Base-by-base conservation (phyloP, 2,888 invertebrate species). In the Cosmia pyralina region DNA sequence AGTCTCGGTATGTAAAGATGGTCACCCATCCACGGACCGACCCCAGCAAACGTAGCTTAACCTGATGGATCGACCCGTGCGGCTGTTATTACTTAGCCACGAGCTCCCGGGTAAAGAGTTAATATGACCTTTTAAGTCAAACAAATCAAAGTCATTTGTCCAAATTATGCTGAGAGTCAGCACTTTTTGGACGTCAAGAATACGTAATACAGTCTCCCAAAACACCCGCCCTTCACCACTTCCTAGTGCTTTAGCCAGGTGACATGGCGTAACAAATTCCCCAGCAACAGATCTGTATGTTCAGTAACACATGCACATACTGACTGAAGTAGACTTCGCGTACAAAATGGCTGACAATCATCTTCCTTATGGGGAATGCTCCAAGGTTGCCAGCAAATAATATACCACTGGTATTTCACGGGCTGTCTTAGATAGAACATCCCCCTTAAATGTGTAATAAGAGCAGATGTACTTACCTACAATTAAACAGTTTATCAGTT, bases 401-500 rank as follows among this genome's bases (percentile, higher is more conserved):
- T 46, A 38, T 28, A 53, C 13, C 44, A 15, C 2, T 8, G 0
- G 19, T 41, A 72, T 57, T 48, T 41, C 6, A n/a, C 10, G 0
- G 6, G 2, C 0, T 22, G 15, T 13, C 17, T 48, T 48, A 41
- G 2, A 34, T 48, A 41, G 2, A 34, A 7, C 34, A 50, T 17
- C 1, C 22, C 34, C 10, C 17, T 53, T 13, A 67, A 41, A 41
- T 44, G n/a, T 44, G n/a, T 58, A 57, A 28, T 48, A 19, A 17
- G 48, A 57, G 41, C 70, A 69, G 69, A 73, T 68, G 55, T 52
- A 34, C 67, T 22, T 66, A 53, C 19, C 44, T 50, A 2, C 19
- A 79, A 79, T 79, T 72, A 79, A 72, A 50, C 60, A 46, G 57
- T 48, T 69, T 65, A 69, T 59, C 50, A 46, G 19, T 44, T 17